Evolutionary conservation across 2,888 invertebrate genomes (phyloP), one percentile per base, ranked within the genome.

Genomic region (Lamproptera curius): DNA sequence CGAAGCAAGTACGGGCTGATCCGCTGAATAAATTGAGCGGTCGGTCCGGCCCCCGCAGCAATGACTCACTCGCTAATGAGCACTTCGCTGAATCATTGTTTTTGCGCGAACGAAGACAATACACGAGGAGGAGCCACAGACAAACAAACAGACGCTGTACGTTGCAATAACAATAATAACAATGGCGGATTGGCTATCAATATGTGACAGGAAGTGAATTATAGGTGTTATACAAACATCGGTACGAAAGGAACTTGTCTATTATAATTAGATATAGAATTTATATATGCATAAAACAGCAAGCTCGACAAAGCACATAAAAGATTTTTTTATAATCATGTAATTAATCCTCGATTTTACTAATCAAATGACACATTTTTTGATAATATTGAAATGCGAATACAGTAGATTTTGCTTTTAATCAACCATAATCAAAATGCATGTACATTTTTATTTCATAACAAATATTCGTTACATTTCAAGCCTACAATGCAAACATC

Each of bases 1-100:
- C n/a, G n/a, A n/a, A n/a, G n/a, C 33, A 16, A 34, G 42, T 42
- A 42, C n/a, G 11, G 42, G 14, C 35, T 34, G 28, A 26, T 36
- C 20, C 15, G 15, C 41, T 41, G 28, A 40, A 26, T 33, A 33
- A 33, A 42, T 42, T 23, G 42, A 41, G 48, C 51, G 44, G 47
- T 50, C 50, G 49, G 48, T 51, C 56, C 58, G 50, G 49, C 62
- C 63, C 57, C 54, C 55, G 50, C 57, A 54, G 52, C 39, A 52
- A 57, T 79, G 78, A 81, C 51, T 82, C 78, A 81, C 51, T 57
- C 59, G 49, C 62, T 73, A 72, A 76, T 67, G 65, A 74, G 65
- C 63, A 53, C 58, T 50, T 51, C 49, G 63, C 58, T 80, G 80
- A 79, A 70, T 79, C 80, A 80, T 77, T 81, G 74, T 76, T 77